Evolutionary conservation across 2,113 vertebrate genomes (phyloP).

Genomic region (Tinamus guttatus): DNA sequence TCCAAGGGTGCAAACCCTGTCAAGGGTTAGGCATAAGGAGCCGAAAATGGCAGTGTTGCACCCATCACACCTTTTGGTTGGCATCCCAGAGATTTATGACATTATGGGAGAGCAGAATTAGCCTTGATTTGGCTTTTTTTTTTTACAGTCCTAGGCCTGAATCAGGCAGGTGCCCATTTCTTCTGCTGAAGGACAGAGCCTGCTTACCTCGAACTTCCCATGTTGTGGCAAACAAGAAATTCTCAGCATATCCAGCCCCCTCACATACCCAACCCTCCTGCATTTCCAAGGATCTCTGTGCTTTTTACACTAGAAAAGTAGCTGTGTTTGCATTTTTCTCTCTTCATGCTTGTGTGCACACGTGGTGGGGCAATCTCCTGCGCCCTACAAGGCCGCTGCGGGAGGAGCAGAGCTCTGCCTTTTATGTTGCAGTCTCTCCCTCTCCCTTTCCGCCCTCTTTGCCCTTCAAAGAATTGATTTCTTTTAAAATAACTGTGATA

Average conservation of each 20-base stretch:
- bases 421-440: neutral
- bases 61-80: too few relatives aligned
- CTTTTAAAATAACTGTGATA: conserved; percentile 78
- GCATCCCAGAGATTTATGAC: neutral
- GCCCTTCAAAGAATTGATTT: conserved; percentile 84
- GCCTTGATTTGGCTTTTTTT: too few relatives aligned
- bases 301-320: neutral
- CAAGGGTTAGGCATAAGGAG: too few relatives aligned
- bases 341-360: neutral
- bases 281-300: neutral
- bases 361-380: neutral
- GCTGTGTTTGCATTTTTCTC: neutral
- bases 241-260: too few relatives aligned
- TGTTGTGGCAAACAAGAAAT: neutral
- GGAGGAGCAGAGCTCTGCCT: neutral
- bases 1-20: neutral
- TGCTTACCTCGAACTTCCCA: neutral
- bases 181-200: neutral
- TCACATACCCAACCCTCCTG: neutral
- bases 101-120: neutral
- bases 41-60: too few relatives aligned
- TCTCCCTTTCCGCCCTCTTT: conserved; percentile 33
- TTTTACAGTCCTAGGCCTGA: neutral
- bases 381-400: conserved; percentile 5
- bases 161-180: neutral